phyloP scores from a whole-genome alignment of 2,113 vertebrate species.

The Pampusana beccarii region DNA sequence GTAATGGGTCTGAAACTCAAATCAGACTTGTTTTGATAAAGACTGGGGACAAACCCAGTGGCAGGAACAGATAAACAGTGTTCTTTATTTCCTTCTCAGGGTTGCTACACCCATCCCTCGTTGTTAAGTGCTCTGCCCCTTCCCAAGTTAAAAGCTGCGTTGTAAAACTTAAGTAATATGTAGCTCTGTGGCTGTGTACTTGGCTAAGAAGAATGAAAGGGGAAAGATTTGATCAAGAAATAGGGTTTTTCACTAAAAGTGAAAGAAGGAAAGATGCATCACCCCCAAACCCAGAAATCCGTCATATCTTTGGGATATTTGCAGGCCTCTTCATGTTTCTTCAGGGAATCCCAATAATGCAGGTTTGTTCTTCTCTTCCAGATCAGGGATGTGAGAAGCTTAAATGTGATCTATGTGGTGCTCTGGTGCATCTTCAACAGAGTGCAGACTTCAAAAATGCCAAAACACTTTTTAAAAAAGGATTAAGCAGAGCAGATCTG shows the following conservation, averaged over 20 bases:
- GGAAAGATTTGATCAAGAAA: background rate
- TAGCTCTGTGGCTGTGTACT: background rate
- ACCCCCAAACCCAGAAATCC: background rate
- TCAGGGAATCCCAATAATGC: slow-evolving; percentile 10
- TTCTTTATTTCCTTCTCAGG: background rate
- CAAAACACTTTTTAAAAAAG: background rate
- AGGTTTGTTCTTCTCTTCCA: background rate
- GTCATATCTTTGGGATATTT: background rate
- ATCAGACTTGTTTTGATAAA: background rate
- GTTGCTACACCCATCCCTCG: background rate
- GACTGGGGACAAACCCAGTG: background rate
- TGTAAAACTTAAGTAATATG: background rate
- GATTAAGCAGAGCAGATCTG: background rate
- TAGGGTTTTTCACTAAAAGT: background rate
- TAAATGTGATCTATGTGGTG: background rate
- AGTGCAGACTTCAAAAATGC: background rate
- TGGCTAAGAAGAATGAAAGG: background rate
- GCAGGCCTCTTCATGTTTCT: background rate
- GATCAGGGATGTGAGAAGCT: background rate
- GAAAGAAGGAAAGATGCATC: background rate
- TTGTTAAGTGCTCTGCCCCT: background rate
- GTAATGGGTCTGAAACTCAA: background rate
- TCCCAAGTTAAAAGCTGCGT: background rate
- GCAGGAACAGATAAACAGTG: background rate
- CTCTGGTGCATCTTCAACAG: background rate